A percentile compares a stretch with the other conserved stretches of the same genome.
These are phyloP conservation scores for Pipistrellus nathusii DNA, from an alignment of 2,797 vertebrate genomes.

Conservation along the genomic window DNA sequence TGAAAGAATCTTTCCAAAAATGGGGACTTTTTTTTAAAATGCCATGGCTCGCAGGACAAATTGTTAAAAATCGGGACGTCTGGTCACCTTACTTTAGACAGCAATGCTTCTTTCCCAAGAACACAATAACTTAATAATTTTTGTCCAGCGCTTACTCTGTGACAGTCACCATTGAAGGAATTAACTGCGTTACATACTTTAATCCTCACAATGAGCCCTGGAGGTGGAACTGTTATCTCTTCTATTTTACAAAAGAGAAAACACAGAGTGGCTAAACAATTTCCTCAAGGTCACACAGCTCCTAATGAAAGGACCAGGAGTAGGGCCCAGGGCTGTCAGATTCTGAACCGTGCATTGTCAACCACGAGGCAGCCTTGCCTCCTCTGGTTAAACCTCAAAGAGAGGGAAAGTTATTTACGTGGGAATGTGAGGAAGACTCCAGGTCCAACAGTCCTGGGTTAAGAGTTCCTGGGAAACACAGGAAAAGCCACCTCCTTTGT, in stretches of 20 bases:
- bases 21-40: no score
- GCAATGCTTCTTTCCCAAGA: neutral
- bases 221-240: neutral
- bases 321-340: neutral
- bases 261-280: neutral
- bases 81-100: neutral
- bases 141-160: neutral
- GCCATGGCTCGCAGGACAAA: no score
- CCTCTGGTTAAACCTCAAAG: neutral
- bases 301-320: neutral
- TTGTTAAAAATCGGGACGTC: no score
- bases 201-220: neutral
- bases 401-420: neutral
- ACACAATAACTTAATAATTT: neutral
- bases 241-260: neutral
- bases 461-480: neutral
- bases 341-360: neutral
- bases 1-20: no score
- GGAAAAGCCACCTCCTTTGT: neutral
- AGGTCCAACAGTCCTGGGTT: neutral
- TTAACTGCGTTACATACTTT: neutral
- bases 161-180: slow-evolving; percentile 27
- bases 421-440: neutral
- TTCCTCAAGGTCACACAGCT: slow-evolving; percentile 7
- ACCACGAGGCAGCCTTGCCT: neutral